Evolutionary conservation across 2,113 vertebrate species (phyloP).

Genomic region (Epinephelus moara): DNA sequence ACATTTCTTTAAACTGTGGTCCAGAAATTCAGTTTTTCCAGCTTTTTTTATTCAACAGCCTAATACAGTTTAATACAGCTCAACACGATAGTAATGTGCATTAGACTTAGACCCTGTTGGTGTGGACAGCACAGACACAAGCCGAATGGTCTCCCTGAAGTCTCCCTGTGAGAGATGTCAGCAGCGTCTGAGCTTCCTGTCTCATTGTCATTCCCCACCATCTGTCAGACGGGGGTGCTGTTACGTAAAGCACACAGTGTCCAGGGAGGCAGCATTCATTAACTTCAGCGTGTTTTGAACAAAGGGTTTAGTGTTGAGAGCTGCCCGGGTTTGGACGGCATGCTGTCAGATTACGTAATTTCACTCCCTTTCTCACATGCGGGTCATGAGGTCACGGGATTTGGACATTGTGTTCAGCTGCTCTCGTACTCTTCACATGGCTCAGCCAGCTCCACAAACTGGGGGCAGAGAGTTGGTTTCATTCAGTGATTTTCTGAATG

Average conservation of each 20-base stretch:
- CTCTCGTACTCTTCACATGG: slow-evolving; percentile 11
- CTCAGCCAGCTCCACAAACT: not conserved
- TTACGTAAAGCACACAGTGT: slow-evolving; percentile 53
- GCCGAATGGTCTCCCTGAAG: not conserved
- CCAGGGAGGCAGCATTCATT: slow-evolving; percentile 20
- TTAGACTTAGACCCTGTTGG: not conserved
- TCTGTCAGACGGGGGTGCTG: slow-evolving; percentile 40
- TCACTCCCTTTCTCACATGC: slow-evolving; percentile 32
- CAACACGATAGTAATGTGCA: not conserved
- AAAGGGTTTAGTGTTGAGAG: slow-evolving; percentile 51
- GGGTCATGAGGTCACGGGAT: slow-evolving; percentile 46
- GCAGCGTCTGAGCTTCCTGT: not conserved
- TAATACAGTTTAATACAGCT: not conserved
- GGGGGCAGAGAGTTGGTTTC: not conserved
- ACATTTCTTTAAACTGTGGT: not conserved
- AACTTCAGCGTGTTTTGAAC: slow-evolving; percentile 30
- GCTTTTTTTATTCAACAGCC: too few relatives aligned
- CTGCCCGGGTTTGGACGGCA: not conserved
- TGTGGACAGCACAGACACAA: not conserved
- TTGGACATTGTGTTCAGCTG: slow-evolving; percentile 34
- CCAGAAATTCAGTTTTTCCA: not conserved
- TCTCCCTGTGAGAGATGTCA: slow-evolving; percentile 26
- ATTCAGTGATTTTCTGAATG: not conserved
- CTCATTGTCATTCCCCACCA: slow-evolving; percentile 66
- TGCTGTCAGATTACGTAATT: slow-evolving; percentile 32